Conservation (phyloP, 1,140 invertebrate species). For the Drosophila nigrodunni region DNA sequence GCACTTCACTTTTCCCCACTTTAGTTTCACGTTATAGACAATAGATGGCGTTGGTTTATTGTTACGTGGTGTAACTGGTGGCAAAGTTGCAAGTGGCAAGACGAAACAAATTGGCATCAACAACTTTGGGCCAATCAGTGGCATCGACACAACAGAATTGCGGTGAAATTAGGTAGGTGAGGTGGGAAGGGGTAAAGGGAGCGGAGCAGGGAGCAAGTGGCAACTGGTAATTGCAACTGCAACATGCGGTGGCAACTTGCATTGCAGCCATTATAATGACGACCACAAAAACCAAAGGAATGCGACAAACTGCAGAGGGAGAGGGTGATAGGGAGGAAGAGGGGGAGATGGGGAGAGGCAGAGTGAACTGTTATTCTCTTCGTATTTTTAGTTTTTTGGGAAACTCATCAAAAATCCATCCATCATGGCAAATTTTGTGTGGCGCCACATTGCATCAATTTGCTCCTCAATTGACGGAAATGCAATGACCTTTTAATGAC, state of each 20-base stretch:
- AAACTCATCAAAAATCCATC: slow-evolving; percentile 70
- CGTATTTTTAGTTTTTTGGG: slow-evolving; percentile 3
- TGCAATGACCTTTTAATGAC: slow-evolving; percentile 36
- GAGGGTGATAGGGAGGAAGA: no score
- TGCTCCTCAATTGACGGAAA: slow-evolving; percentile 27
- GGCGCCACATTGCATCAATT: slow-evolving; percentile 8
- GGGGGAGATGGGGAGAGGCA: slow-evolving; percentile 1
- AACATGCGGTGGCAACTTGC: slow-evolving; percentile 16
- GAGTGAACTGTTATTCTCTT: not conserved
- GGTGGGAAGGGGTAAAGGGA: not conserved
- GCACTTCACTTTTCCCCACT: not conserved
- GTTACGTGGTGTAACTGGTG: slow-evolving; percentile 9
- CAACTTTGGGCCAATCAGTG: slow-evolving; percentile 27
- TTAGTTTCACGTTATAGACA: slow-evolving; percentile 11
- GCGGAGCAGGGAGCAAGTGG: slow-evolving; percentile 3
- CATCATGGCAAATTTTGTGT: slow-evolving; percentile 52
- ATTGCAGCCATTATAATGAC: slow-evolving; percentile 63
- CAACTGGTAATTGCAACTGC: slow-evolving; percentile 24
- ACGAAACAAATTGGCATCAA: slow-evolving; percentile 35
- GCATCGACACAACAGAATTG: slow-evolving; percentile 42
- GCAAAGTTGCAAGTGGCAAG: not conserved
- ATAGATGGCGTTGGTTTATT: slow-evolving; percentile 24
- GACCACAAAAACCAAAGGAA: slow-evolving; percentile 68
- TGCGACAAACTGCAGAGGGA: slow-evolving; percentile 63
- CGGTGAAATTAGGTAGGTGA: slow-evolving; percentile 40